These are phyloP conservation scores for Elegia similella DNA, from an alignment of 2,888 invertebrate genomes.

Conservation along the genomic window DNA sequence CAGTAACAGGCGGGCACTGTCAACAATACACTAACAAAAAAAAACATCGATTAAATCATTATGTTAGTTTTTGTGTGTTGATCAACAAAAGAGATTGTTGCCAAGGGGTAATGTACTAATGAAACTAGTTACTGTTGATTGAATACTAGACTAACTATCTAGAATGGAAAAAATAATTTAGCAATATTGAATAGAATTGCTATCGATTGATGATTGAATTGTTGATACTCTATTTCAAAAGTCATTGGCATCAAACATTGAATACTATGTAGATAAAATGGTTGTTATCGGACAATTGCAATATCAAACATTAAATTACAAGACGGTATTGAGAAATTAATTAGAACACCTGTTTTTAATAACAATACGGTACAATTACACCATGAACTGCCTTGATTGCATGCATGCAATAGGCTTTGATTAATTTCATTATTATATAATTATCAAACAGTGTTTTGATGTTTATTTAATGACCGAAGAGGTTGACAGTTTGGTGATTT, in stretches of 20 bases:
- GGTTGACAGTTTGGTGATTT: slow-evolving; percentile 8
- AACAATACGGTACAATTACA: neutral
- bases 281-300: neutral
- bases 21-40: neutral
- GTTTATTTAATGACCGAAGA: slow-evolving; percentile 13
- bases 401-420: neutral
- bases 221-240: neutral
- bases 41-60: slow-evolving; percentile 7
- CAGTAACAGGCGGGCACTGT: neutral
- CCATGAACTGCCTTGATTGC: neutral
- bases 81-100: slow-evolving; percentile 1
- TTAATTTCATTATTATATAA: neutral
- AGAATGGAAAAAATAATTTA: neutral
- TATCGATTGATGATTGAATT: neutral
- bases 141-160: neutral
- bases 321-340: slow-evolving; percentile 8
- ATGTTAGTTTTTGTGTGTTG: slow-evolving; percentile 6
- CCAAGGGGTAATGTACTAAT: neutral
- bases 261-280: neutral
- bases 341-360: neutral
- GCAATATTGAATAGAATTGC: slow-evolving; percentile 1
- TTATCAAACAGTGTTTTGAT: slow-evolving; percentile 1
- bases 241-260: neutral
- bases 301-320: slow-evolving; percentile 2
- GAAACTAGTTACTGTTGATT: slow-evolving; percentile 1